Base-by-base conservation (phyloP, 1,140 invertebrate genomes). In the Maniola jurtina region DNA sequence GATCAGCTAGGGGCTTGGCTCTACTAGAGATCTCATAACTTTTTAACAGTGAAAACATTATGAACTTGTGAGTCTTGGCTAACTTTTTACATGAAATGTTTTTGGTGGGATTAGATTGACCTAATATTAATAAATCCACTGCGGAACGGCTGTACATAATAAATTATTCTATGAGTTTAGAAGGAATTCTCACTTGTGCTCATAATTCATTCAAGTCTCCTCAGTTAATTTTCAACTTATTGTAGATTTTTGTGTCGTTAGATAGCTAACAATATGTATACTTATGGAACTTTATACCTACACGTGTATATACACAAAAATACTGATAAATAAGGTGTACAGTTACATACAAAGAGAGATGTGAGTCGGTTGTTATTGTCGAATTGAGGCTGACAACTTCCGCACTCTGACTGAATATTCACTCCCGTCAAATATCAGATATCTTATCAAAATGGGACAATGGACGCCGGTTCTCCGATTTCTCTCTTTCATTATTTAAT, bases 321-420 rank as follows among this genome's bases (percentile, higher is more conserved):
- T 42, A 5, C 40, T 42, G 2, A 42, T 42, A 1, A 42, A 13
- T 2, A 42, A 42, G 13, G 40, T 10, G 13, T 10, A 42, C 40
- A 13, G 40, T 42, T 42, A 25, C 25, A 25, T 25, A 25, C 25
- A 25, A 25, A 25, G 1, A 4, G 25, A 25, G 1, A 25, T 25
- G 25, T 25, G 25, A 25, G 25, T 25, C 25, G 25, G 25, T 25
- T 25, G 25, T 25, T 25, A 25, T 13, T 14, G 14, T 14, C 5
- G 14, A 48, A 66, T 60, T 60, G 57, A 60, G 48, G 16, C 33
- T 33, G 62, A 66, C 56, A 66, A 36, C 64, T 59, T 54, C 47
- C 64, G 47, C 47, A 57, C 63, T 33, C 34, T 8, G 54, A 58
- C 42, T 50, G 40, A 57, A 64, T 40, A n/a, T 57, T 57, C 62